A percentile compares a stretch with the other conserved stretches of the same genome.
phyloP scores from a whole-genome alignment of 2,888 invertebrate genomes.

The Acanthopleura granulata region DNA sequence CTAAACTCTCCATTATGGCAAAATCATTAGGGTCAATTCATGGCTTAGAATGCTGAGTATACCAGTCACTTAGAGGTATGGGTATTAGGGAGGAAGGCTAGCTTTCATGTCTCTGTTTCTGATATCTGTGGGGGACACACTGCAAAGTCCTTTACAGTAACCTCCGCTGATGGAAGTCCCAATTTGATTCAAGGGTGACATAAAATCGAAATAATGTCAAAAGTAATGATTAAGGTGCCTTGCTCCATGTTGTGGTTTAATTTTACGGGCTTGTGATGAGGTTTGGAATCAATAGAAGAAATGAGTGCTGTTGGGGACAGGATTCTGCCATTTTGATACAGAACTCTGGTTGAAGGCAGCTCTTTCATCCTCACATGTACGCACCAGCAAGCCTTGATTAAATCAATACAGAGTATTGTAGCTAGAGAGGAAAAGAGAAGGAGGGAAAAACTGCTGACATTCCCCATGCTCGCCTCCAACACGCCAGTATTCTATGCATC shows the following conservation, averaged over 20 bases:
- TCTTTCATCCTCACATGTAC: slow-evolving; percentile 5
- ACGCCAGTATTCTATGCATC: background rate
- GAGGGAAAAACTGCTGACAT: slow-evolving; percentile 1
- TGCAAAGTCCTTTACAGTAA: too few relatives aligned
- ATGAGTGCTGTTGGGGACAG: background rate
- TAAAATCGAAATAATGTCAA: slow-evolving; percentile 5
- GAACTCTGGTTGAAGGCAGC: background rate
- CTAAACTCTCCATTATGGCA: too few relatives aligned
- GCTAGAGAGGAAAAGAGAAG: background rate
- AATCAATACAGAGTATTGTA: slow-evolving; percentile 7
- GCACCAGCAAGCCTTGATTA: background rate
- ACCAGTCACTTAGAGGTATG: too few relatives aligned
- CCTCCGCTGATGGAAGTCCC: too few relatives aligned
- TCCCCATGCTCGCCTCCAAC: background rate
- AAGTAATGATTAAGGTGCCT: background rate
- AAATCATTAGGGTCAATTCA: too few relatives aligned
- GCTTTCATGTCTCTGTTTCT: too few relatives aligned
- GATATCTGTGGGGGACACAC: too few relatives aligned
- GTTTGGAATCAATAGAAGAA: background rate
- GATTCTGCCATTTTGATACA: slow-evolving; percentile 12
- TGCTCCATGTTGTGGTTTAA: slow-evolving; percentile 1
- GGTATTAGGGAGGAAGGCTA: too few relatives aligned
- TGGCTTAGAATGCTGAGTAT: too few relatives aligned
- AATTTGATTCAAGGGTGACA: too few relatives aligned
- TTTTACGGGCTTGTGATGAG: background rate